Percentiles rank a stretch among this genome's conserved stretches.
phyloP scores from a whole-genome alignment of 2,797 vertebrate genomes.

The Cryptoblepharus egeriae region DNA sequence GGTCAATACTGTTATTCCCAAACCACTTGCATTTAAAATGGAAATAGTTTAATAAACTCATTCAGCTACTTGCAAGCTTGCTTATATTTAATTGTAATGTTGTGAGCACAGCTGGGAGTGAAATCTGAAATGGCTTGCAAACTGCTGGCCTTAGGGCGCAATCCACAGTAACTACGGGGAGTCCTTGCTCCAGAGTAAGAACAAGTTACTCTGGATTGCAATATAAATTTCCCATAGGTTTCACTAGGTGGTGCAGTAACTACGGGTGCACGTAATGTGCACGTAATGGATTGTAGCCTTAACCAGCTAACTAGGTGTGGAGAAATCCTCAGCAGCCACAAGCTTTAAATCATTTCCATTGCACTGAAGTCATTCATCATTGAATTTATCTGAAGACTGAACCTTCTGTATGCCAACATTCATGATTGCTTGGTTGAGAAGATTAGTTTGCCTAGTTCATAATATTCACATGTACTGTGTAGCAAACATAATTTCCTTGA shows the following conservation, averaged over 20 bases:
- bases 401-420: too few relatives aligned
- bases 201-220: too few relatives aligned
- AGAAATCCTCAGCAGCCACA: not conserved
- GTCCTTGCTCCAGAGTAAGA: too few relatives aligned
- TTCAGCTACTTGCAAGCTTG: not conserved
- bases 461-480: too few relatives aligned
- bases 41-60: not conserved
- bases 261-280: too few relatives aligned
- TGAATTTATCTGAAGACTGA: not conserved
- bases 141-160: not conserved
- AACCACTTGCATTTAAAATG: not conserved
- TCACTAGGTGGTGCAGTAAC: too few relatives aligned
- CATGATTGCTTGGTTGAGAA: too few relatives aligned
- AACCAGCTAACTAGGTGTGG: not conserved
- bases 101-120: not conserved
- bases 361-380: not conserved
- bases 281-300: too few relatives aligned
- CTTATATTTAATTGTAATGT: not conserved
- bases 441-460: too few relatives aligned
- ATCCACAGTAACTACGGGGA: too few relatives aligned
- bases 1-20: not conserved
- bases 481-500: too few relatives aligned
- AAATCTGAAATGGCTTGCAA: not conserved
- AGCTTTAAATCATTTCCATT: not conserved
- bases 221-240: too few relatives aligned